A percentile compares a stretch with the other conserved stretches of the same genome.
Conservation (phyloP, 2,888 invertebrate species). For the Agriopis leucophaearia region DNA sequence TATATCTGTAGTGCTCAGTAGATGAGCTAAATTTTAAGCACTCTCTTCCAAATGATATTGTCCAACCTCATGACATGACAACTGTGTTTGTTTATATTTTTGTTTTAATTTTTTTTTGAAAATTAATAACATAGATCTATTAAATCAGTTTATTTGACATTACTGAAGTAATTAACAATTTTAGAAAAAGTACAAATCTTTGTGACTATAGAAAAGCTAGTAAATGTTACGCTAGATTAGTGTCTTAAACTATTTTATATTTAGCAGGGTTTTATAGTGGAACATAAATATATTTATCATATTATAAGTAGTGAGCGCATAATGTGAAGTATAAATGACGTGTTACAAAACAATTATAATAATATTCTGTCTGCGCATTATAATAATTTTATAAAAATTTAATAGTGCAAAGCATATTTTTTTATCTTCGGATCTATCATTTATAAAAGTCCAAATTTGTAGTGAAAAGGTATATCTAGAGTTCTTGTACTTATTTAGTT, state of each 20-base stretch:
- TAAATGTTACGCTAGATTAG: constrained; percentile 15
- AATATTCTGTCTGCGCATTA: neutral
- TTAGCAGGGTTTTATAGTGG: constrained; percentile 2
- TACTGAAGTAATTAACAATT: neutral
- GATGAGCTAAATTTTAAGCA: neutral
- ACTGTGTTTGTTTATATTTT: neutral
- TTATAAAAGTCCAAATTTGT: too few species aligned
- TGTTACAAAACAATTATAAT: neutral
- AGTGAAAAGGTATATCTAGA: too few species aligned
- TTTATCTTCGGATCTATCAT: too few species aligned
- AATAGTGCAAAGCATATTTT: too few species aligned
- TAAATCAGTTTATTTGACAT: neutral
- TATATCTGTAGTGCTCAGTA: constrained; percentile 10
- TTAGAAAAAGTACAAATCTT: constrained; percentile 15
- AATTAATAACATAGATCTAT: neutral
- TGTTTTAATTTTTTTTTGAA: neutral
- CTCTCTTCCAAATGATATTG: constrained; percentile 1
- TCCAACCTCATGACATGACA: constrained; percentile 7
- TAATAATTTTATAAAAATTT: neutral
- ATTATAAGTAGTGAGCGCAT: neutral
- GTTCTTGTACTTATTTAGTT: too few species aligned
- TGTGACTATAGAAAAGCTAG: constrained; percentile 5
- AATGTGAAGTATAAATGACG: neutral
- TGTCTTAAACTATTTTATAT: constrained; percentile 6
- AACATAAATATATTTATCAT: neutral